phyloP scores from a whole-genome alignment of 2,113 vertebrate species.

The Syngnathus scovelli region DNA sequence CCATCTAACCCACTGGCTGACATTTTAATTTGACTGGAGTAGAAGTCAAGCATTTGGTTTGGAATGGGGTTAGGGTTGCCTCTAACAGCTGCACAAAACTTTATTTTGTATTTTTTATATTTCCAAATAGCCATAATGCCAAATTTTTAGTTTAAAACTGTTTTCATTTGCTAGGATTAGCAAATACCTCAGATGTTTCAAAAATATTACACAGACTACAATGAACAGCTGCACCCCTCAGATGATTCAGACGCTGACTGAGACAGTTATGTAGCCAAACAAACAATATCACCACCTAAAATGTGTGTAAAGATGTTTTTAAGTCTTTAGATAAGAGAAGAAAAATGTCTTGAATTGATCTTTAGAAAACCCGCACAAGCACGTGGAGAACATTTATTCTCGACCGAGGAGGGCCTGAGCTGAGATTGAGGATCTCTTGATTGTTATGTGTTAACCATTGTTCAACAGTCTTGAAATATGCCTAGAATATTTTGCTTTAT shows the following conservation, averaged over 20 bases:
- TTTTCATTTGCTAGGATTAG: not conserved
- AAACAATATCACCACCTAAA: not conserved
- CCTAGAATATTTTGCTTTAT: no score
- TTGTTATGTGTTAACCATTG: no score
- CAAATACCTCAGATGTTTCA: not conserved
- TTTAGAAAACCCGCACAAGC: not conserved
- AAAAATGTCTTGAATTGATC: no score
- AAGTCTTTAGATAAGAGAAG: no score
- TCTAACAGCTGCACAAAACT: not conserved
- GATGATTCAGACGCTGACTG: not conserved
- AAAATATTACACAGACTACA: not conserved
- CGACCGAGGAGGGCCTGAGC: no score
- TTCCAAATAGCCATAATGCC: not conserved
- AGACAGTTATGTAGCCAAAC: not conserved
- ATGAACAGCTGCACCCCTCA: not conserved
- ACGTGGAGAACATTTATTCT: no score
- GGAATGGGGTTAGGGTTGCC: not conserved
- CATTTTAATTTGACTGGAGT: not conserved
- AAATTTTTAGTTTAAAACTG: not conserved
- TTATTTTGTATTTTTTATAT: not conserved
- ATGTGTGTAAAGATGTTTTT: not conserved
- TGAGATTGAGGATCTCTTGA: no score
- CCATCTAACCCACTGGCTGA: not conserved
- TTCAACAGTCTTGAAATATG: no score
- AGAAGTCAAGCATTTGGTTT: not conserved